Conservation (phyloP, 2,888 invertebrate genomes). For the Amiota communis region DNA sequence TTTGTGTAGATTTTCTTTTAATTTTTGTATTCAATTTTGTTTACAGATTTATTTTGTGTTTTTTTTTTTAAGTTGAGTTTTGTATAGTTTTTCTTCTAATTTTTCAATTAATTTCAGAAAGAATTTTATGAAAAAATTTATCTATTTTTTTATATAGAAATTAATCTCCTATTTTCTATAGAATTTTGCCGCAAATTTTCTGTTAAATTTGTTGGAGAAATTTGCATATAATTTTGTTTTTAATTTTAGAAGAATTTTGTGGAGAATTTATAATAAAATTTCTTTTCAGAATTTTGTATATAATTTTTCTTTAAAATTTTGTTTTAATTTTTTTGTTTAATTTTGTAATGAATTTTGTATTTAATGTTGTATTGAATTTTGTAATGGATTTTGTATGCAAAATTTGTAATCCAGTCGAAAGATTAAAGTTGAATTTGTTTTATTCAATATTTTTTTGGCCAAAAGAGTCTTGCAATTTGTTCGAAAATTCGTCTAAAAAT, state of each 20-base stretch:
- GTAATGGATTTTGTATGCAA: neutral
- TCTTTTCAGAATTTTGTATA: neutral
- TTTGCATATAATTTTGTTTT: neutral
- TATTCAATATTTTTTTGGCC: too few relatives aligned
- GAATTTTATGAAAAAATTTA: neutral
- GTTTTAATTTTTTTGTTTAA: neutral
- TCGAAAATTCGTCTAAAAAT: too few relatives aligned
- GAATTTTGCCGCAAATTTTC: conserved; percentile 18
- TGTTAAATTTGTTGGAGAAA: neutral
- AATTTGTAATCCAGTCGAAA: neutral
- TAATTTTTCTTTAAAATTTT: conserved; percentile 2
- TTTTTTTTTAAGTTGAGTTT: neutral
- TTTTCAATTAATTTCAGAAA: conserved; percentile 11
- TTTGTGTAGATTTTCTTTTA: conserved; percentile 26
- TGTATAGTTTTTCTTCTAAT: neutral
- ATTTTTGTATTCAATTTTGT: conserved; percentile 18
- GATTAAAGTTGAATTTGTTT: too few relatives aligned
- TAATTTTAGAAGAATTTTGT: neutral
- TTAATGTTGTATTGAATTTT: conserved; percentile 5
- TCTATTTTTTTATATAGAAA: conserved; percentile 3
- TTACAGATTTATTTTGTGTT: neutral
- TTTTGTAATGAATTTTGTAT: neutral
- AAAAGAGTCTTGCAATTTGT: too few relatives aligned
- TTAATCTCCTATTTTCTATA: neutral
- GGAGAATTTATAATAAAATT: neutral